A percentile compares a stretch with the other conserved stretches of the same genome.
Evolutionary conservation across 2,113 vertebrate species (phyloP).

Genomic region (Recurvirostra avosetta): DNA sequence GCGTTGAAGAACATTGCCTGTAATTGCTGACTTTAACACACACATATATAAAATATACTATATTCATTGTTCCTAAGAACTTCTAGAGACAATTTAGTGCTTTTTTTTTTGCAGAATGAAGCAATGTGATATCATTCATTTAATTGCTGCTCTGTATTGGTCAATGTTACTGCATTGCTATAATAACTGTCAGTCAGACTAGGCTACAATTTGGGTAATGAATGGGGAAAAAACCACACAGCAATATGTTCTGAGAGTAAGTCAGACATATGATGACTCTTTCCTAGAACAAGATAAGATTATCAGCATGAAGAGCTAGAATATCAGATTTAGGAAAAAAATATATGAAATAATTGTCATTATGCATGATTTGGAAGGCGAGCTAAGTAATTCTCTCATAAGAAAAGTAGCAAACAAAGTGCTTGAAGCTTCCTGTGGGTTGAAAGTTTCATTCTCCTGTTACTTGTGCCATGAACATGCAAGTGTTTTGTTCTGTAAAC

Average conservation of each 20-base stretch:
- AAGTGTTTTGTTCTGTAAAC: not conserved
- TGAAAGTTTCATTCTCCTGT: not conserved
- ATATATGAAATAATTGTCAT: not conserved
- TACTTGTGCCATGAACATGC: not conserved
- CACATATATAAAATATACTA: not conserved
- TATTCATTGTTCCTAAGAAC: not conserved
- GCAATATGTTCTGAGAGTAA: not conserved
- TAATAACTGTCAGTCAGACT: not conserved
- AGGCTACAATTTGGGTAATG: not conserved
- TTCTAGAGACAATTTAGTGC: not conserved
- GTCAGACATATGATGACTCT: not conserved
- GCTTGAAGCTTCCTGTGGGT: not conserved
- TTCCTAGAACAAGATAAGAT: not conserved
- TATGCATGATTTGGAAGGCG: not conserved
- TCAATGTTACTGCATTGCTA: not conserved
- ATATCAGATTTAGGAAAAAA: not conserved
- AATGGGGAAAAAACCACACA: not conserved
- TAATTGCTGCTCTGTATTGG: not conserved
- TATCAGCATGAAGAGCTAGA: not conserved
- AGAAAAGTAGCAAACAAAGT: not conserved
- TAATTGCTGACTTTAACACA: not conserved
- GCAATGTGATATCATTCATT: not conserved
- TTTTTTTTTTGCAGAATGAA: not conserved
- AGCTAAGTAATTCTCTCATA: not conserved
- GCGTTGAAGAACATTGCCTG: not conserved